Base-by-base conservation (phyloP, 2,113 vertebrate genomes). In the Coracopsis vasa region DNA sequence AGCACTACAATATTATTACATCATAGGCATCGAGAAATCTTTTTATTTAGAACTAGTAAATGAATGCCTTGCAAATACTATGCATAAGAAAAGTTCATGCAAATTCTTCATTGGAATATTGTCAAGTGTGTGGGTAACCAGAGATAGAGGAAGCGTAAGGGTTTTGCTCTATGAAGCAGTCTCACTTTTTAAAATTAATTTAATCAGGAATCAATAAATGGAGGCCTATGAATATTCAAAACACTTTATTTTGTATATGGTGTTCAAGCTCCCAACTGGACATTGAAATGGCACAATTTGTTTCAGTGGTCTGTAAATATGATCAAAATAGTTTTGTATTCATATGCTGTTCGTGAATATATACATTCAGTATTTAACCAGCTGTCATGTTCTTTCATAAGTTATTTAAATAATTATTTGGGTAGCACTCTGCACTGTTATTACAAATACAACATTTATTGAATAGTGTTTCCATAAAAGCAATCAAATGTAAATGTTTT, bases 101-200 rank as follows among this genome's bases (percentile, higher is more conserved):
- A 45, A 25, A n/a, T 47, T 42, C 15, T 60, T 42, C 35, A n/a
- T 17, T 19, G 33, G 53, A 65, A 54, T 78, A 27, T 11, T 6
- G 5, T 10, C 65, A 66, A 12, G 11, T 48, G 37, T 48, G 10
- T 15, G 5, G 4, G 28, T 10, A 72, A 31, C 29, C 33, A 27
- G 13, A 4, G 13, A 18, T 11, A 50, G 27, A 56, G 18, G 29
- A 65, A 89, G 60, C 28, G 7, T 0, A 7, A 37, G 2, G 0
- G 2, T 60, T 93, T 81, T 85, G 5, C 7, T 85, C 19, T 47
- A 13, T 23, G 33, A 42, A 89, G 20, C 8, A 42, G n/a, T 42
- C 4, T 62, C 3, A 9, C 17, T 28, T 60, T 69, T 89, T 9
- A 66, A 74, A 7, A 28, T 74, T 47, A 31, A 31, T 71, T 89